These are phyloP conservation scores for Rhabdomys dilectus DNA, from an alignment of 2,113 vertebrate species.

Conservation along the genomic window DNA sequence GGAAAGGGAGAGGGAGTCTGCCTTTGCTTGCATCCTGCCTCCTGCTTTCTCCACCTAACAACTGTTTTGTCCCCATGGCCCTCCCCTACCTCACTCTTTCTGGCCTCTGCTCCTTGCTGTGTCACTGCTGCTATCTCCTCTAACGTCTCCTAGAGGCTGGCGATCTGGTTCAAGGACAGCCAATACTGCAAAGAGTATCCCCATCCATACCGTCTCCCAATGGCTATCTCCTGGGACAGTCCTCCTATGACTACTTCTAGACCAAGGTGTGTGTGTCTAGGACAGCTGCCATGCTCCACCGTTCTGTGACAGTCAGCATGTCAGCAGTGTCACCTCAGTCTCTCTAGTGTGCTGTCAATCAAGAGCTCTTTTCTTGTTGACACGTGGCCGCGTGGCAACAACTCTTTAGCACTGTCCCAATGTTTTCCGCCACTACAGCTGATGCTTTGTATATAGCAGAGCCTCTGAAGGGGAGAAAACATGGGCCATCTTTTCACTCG, in stretches of 20 bases:
- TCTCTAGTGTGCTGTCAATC: accelerated
- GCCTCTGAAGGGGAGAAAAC: neutral
- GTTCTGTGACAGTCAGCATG: neutral
- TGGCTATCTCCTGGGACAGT: neutral
- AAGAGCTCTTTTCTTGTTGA: neutral
- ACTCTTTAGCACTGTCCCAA: neutral
- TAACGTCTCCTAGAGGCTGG: neutral
- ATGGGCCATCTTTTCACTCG: neutral
- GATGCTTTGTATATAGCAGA: neutral
- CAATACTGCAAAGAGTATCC: neutral
- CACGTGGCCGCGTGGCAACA: neutral
- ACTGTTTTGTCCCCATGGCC: accelerated
- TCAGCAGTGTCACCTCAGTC: neutral
- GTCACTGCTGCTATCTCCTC: neutral
- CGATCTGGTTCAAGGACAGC: neutral
- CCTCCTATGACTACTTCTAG: neutral
- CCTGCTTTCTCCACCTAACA: neutral
- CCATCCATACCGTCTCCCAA: neutral
- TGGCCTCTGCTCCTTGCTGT: neutral
- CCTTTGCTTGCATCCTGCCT: neutral
- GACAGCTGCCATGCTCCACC: accelerated
- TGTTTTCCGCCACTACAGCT: neutral
- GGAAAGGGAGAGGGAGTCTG: too few relatives aligned
- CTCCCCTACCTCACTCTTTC: neutral
- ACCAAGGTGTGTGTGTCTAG: neutral